phyloP scores from a whole-genome alignment of 2,797 vertebrate species.

The Enteromius unitaeniatus region DNA sequence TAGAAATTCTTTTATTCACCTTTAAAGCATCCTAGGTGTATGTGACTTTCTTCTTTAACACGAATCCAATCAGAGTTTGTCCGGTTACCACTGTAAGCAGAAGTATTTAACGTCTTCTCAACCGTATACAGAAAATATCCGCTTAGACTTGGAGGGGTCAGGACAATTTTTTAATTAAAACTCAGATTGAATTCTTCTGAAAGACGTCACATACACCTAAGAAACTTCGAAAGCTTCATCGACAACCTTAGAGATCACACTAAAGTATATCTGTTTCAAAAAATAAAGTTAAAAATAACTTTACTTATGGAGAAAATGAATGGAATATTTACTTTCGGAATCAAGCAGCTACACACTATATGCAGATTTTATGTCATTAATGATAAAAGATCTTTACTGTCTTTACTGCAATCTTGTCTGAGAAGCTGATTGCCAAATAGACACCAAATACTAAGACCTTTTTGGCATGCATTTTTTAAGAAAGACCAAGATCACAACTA shows the following conservation, averaged over 20 bases:
- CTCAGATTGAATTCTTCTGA: too few species aligned
- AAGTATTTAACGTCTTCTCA: too few species aligned
- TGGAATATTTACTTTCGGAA: not conserved
- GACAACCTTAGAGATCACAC: not conserved
- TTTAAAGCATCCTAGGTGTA: too few species aligned
- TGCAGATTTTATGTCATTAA: not conserved
- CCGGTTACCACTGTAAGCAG: too few species aligned
- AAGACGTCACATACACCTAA: too few species aligned
- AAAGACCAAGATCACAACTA: not conserved
- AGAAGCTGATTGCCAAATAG: not conserved
- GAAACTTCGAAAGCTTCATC: not conserved
- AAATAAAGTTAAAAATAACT: not conserved
- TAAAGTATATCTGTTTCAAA: not conserved
- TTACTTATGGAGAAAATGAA: not conserved
- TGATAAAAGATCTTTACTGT: not conserved
- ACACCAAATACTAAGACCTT: not conserved
- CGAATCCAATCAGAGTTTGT: too few species aligned
- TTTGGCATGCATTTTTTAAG: not conserved
- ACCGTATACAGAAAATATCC: too few species aligned
- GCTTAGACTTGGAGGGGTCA: too few species aligned
- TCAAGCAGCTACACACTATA: not conserved
- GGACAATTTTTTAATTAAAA: too few species aligned
- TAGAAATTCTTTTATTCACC: too few species aligned
- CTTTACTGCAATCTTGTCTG: not conserved
- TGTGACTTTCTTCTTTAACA: too few species aligned